Conservation (phyloP, 2,888 invertebrate genomes). For the Drosophila picticornis region DNA sequence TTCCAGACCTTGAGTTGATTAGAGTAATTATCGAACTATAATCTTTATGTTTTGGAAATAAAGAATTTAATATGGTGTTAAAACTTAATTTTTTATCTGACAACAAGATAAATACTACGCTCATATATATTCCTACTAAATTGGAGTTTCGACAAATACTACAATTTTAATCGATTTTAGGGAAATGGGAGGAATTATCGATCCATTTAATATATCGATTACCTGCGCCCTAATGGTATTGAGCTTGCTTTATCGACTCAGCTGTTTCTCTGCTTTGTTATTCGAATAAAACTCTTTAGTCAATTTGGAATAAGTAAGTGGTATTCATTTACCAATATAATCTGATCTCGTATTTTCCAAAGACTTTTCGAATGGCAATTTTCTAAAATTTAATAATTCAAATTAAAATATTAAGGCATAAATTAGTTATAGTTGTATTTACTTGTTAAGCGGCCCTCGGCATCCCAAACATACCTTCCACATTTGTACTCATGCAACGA, state of each 20-base stretch:
- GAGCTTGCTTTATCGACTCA: neutral
- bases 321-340: neutral
- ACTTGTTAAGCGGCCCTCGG: constrained; percentile 88
- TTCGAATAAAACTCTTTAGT: neutral
- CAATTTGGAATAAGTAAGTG: neutral
- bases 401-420: neutral
- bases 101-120: neutral
- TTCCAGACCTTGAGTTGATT: neutral
- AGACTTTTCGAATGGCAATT: neutral
- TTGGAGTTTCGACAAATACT: neutral
- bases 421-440: neutral
- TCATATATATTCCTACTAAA: neutral
- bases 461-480: constrained; percentile 16
- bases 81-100: neutral
- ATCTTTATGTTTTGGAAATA: neutral
- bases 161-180: neutral
- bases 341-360: too few species aligned
- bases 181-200: neutral
- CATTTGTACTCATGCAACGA: neutral
- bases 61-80: neutral
- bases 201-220: neutral
- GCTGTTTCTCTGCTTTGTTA: neutral
- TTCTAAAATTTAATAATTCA: neutral
- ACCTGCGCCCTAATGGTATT: neutral
- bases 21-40: neutral